Evolutionary conservation across 2,888 invertebrate species (phyloP).

Genomic region (Siphonodentalium dalli): DNA sequence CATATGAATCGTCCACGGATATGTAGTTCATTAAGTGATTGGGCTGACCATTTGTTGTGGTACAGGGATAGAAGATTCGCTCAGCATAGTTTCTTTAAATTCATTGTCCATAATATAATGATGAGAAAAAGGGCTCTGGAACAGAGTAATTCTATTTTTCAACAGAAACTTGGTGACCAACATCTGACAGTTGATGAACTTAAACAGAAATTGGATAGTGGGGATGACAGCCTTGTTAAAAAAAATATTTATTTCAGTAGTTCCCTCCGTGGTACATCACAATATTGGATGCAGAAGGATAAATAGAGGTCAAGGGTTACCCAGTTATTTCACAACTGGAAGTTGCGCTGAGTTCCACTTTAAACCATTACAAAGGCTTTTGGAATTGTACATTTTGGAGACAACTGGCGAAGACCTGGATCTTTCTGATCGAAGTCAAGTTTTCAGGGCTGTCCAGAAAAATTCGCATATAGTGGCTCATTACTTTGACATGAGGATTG

Average conservation of each 20-base stretch:
- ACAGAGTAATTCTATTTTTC: constrained; percentile 13
- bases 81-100: constrained; percentile 17
- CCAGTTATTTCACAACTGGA: constrained; percentile 23
- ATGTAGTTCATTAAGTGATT: constrained; percentile 22
- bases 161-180: constrained; percentile 14
- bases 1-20: no score
- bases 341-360: constrained; percentile 25
- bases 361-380: constrained; percentile 9
- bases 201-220: constrained; percentile 8
- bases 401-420: constrained; percentile 11
- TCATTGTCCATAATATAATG: constrained; percentile 17
- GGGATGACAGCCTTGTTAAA: constrained; percentile 12
- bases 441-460: not conserved
- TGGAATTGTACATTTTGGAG: not conserved
- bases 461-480: not conserved
- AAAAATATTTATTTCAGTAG: constrained; percentile 22
- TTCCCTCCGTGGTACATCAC: constrained; percentile 21
- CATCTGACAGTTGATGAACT: constrained; percentile 10
- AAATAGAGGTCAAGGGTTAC: constrained; percentile 28
- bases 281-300: constrained; percentile 31
- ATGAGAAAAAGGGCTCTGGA: constrained; percentile 22
- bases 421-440: not conserved
- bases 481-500: constrained; percentile 15
- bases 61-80: constrained; percentile 25
- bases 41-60: constrained; percentile 29